These are phyloP conservation scores for Pollenia griseotomentosa DNA, from an alignment of 2,888 invertebrate species.

Conservation along the genomic window DNA sequence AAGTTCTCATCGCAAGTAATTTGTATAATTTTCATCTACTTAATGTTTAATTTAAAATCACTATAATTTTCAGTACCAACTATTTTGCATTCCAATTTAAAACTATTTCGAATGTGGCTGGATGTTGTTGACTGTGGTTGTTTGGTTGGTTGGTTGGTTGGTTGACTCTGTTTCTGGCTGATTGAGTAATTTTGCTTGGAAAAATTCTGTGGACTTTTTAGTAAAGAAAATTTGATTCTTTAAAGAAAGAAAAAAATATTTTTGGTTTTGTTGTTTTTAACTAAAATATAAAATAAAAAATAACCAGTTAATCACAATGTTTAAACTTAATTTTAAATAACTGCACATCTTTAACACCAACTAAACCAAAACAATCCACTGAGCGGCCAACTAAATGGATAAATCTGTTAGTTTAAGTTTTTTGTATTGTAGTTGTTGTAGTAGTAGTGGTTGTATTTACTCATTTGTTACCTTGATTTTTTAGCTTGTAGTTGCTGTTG, in stretches of 20 bases:
- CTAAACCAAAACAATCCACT: constrained; percentile 12
- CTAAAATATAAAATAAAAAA: constrained; percentile 34
- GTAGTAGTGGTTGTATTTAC: neutral
- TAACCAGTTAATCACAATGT: constrained; percentile 70
- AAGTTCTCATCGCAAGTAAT: constrained; percentile 63
- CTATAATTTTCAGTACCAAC: constrained; percentile 65
- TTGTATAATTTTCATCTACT: constrained; percentile 63
- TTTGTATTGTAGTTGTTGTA: neutral
- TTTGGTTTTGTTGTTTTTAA: neutral
- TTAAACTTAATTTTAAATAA: constrained; percentile 69
- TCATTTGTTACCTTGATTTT: constrained; percentile 29
- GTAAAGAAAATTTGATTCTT: constrained; percentile 3
- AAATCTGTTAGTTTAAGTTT: constrained; percentile 27
- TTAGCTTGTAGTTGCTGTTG: neutral
- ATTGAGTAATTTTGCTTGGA: constrained; percentile 69
- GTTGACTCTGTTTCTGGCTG: constrained; percentile 49
- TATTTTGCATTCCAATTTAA: constrained; percentile 48
- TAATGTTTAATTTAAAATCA: constrained; percentile 66
- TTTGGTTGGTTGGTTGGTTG: neutral
- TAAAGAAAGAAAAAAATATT: neutral
- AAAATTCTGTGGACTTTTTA: constrained; percentile 24
- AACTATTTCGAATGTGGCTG: constrained; percentile 16
- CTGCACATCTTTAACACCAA: constrained; percentile 70
- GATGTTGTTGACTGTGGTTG: neutral
- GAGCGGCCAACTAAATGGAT: constrained; percentile 16